Conservation (phyloP, 2,113 vertebrate species). For the Tonatia bakeri region DNA sequence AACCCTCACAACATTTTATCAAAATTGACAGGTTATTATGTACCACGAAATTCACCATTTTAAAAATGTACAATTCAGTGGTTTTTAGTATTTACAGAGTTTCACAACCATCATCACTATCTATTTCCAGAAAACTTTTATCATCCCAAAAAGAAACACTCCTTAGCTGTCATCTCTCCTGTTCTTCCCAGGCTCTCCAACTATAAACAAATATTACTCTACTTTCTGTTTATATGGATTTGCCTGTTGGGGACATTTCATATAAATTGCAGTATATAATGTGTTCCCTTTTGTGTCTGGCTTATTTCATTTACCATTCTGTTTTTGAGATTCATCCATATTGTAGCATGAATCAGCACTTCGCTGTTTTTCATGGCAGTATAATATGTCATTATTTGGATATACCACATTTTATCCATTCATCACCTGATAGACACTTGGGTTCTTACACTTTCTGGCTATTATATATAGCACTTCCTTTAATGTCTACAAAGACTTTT, state of each 20-base stretch:
- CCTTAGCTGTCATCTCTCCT: not conserved
- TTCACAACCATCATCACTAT: not conserved
- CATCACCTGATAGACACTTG: not conserved
- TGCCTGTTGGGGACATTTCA: not conserved
- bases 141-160: conserved; percentile 1
- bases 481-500: not conserved
- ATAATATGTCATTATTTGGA: not conserved
- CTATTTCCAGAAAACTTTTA: not conserved
- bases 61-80: not conserved
- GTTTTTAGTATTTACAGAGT: conserved; percentile 3
- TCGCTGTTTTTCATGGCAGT: not conserved
- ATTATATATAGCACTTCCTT: not conserved
- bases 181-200: not conserved
- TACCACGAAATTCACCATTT: not conserved
- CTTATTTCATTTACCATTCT: not conserved
- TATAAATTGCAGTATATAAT: not conserved
- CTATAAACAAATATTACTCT: not conserved
- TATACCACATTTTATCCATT: conserved; percentile 27
- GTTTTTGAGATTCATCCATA: not conserved
- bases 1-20: not conserved
- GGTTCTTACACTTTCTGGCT: not conserved
- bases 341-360: not conserved
- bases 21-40: not conserved
- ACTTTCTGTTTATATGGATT: not conserved
- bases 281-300: not conserved